phyloP scores from a whole-genome alignment of 2,888 invertebrate genomes.

The Calameuta pallipes region DNA sequence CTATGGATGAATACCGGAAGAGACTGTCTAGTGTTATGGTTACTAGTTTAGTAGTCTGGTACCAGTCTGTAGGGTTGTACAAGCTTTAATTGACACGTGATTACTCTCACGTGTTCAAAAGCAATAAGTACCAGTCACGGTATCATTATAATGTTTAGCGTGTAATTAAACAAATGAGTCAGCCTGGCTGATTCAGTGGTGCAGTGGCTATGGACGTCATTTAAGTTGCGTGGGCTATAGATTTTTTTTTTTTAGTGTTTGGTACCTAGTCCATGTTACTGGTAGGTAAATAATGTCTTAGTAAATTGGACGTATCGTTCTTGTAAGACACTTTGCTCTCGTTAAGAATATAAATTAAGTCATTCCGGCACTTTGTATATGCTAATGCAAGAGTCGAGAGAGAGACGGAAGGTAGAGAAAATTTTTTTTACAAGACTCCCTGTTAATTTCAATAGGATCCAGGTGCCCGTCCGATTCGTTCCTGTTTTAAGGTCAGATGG shows the following conservation, averaged over 20 bases:
- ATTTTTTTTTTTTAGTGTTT: neutral
- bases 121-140: neutral
- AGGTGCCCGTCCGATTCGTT: neutral
- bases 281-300: neutral
- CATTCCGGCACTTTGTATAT: conserved; percentile 33
- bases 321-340: conserved; percentile 20
- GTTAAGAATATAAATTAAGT: conserved; percentile 43
- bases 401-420: neutral
- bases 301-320: neutral
- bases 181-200: conserved; percentile 7
- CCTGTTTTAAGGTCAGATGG: neutral
- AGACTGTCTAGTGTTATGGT: neutral
- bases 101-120: neutral
- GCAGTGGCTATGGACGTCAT: neutral
- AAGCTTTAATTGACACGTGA: neutral
- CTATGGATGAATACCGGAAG: neutral
- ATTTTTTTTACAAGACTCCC: neutral
- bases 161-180: conserved; percentile 40
- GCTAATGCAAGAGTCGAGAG: neutral
- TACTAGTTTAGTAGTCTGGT: neutral
- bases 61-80: neutral
- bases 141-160: conserved; percentile 23
- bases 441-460: neutral
- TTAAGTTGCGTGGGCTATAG: neutral
- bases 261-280: neutral